phyloP scores from a whole-genome alignment of 2,797 vertebrate species.

The Gadopsis bispinosus region DNA sequence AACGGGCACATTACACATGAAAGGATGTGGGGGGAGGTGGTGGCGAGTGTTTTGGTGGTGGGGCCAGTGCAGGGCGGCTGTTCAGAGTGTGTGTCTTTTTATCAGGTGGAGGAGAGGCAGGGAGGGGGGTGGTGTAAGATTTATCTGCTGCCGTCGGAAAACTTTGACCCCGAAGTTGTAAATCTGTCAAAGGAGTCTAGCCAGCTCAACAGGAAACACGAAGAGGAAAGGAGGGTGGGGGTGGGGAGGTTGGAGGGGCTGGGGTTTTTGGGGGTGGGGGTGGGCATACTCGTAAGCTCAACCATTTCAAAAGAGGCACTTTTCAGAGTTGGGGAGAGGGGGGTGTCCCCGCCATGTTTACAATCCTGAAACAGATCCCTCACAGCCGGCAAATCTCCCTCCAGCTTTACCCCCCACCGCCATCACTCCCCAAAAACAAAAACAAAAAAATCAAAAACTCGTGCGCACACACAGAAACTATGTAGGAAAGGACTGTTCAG shows the following conservation, averaged over 20 bases:
- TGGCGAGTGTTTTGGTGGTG: conserved; percentile 7
- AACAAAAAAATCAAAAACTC: not conserved
- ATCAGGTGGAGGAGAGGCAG: conserved; percentile 78
- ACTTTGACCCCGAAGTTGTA: conserved; percentile 87
- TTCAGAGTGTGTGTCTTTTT: conserved; percentile 76
- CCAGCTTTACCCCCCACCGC: conserved; percentile 12
- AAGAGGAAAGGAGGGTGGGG: conserved; percentile 67
- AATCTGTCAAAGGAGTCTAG: conserved; percentile 88
- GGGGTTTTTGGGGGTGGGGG: conserved; percentile 24
- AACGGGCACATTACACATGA: conserved; percentile 73
- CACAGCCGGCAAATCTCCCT: conserved; percentile 61
- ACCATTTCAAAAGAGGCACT: conserved; percentile 73
- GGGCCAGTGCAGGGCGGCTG: conserved; percentile 40
- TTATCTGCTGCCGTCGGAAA: conserved; percentile 85
- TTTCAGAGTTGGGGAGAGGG: conserved; percentile 39
- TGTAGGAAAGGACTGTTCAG: conserved; percentile 56
- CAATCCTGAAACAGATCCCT: conserved; percentile 77
- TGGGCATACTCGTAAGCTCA: conserved; percentile 54
- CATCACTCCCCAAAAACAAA: not conserved
- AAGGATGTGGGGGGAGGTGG: conserved; percentile 64
- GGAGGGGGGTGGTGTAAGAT: conserved; percentile 73
- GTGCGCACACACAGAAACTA: conserved; percentile 5
- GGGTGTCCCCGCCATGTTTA: conserved; percentile 65
- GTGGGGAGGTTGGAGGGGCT: conserved; percentile 1
- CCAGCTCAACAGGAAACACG: conserved; percentile 86